A percentile compares a stretch with the other conserved stretches of the same genome.
These are phyloP conservation scores for Alexandromys fortis DNA, from an alignment of 2,113 vertebrate genomes.

Conservation along the genomic window DNA sequence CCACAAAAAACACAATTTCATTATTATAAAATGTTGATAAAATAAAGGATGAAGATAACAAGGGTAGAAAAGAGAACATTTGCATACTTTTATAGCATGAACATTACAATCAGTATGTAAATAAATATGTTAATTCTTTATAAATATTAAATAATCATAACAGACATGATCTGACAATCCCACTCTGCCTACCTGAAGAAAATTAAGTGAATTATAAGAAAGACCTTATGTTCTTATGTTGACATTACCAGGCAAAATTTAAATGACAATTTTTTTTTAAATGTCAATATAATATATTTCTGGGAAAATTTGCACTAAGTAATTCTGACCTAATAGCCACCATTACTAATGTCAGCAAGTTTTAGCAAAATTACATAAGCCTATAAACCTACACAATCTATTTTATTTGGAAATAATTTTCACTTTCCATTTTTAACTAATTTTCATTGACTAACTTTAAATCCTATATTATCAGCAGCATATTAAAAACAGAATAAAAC, in stretches of 20 bases:
- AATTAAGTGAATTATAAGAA: neutral
- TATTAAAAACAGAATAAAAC: slow-evolving; percentile 17
- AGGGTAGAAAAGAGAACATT: neutral
- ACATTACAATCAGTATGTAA: neutral
- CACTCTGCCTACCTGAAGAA: neutral
- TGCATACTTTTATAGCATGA: neutral
- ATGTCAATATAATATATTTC: neutral
- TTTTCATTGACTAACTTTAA: slow-evolving; percentile 47
- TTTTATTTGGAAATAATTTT: slow-evolving; percentile 31
- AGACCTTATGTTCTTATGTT: neutral
- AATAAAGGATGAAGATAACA: neutral
- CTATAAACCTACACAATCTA: neutral
- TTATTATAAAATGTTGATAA: neutral
- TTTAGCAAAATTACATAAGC: slow-evolving; percentile 9
- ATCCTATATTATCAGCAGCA: neutral
- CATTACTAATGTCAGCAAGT: neutral
- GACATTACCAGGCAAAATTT: neutral
- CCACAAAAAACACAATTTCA: neutral
- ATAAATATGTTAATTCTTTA: neutral
- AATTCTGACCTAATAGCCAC: neutral
- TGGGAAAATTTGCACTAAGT: neutral
- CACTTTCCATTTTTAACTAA: neutral
- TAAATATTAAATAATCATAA: neutral
- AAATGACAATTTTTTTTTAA: neutral
- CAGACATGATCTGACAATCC: fast-evolving